Percentiles rank a stretch among this genome's conserved stretches.
These are phyloP conservation scores for Anoplopoma fimbria DNA, from an alignment of 2,113 vertebrate genomes.

Conservation along the genomic window DNA sequence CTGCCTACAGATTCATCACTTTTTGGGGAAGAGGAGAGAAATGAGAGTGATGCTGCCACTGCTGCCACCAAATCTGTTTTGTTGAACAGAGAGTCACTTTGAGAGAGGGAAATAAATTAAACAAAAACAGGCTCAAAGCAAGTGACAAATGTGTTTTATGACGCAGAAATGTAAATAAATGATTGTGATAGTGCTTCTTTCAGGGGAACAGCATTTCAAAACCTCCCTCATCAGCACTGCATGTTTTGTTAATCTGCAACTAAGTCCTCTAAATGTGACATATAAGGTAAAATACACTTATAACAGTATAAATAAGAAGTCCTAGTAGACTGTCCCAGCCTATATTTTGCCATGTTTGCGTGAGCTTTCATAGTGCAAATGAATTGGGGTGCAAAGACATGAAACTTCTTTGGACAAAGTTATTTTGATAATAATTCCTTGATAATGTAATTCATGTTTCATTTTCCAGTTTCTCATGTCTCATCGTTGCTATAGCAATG, in stretches of 20 bases:
- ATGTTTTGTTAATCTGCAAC: not conserved
- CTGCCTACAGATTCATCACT: slow-evolving; percentile 18
- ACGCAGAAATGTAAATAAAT: not conserved
- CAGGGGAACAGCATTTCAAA: not conserved
- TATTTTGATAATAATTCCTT: too few species aligned
- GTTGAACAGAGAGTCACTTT: not conserved
- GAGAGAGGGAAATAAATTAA: not conserved
- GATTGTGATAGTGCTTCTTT: too few species aligned
- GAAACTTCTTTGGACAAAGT: too few species aligned
- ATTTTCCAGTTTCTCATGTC: too few species aligned
- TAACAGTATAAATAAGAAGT: too few species aligned
- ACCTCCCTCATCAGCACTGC: not conserved
- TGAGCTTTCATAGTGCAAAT: too few species aligned
- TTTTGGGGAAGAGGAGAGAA: not conserved
- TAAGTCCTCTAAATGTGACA: not conserved
- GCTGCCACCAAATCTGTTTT: not conserved
- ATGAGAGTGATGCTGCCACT: not conserved
- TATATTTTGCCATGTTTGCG: too few species aligned
- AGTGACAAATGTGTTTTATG: not conserved
- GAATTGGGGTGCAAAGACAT: too few species aligned
- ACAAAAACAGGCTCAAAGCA: not conserved
- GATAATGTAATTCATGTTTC: too few species aligned
- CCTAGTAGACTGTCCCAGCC: too few species aligned
- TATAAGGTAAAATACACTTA: too few species aligned
- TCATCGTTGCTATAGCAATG: too few species aligned